Evolutionary conservation across 2,888 invertebrate genomes (phyloP), one percentile per base, ranked within the genome.

Genomic region (Acrobasis suavella): DNA sequence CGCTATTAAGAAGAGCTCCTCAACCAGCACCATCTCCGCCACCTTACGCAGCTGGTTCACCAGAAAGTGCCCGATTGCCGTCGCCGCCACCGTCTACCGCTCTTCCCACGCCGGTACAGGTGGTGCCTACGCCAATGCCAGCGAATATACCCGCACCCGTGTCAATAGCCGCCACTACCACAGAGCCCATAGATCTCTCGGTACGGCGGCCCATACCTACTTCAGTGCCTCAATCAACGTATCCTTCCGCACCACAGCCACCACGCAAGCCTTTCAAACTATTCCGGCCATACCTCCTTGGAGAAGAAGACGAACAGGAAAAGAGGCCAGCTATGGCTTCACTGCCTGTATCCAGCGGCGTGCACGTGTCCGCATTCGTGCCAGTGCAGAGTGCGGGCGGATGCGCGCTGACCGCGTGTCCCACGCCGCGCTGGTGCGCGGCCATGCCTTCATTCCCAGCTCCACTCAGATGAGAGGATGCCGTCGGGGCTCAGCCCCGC

Each of bases 261-360:
- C 81, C 87, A 55, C 91, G 92, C 72, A 95, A 94, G 83, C 95
- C 96, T 61, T 94, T 95, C 73, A 96, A 96, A 80, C 87, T 96
- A 50, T 96, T 96, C 86, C 95, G 96, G 78, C 96, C 96, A 39
- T 96, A 96, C 82, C 90, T 96, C 60, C 92, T 95, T 49, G 62
- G 50, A 67, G 96, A 95, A 74, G 94, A 95, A 52, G 92, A 94
- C 52, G 93, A 93, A 63, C 93, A 85, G 3, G 46, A 46, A 59
- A 92, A 80, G 68, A 76, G 83, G 68, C 86, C 87, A 17, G 78
- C 85, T 14, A 71, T 87, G 60, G 89, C 89, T 42, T 87, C 87
- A 14, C 74, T 88, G 69, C 89, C 89, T 5, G 88, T 87, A 64
- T 77, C 81, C 22, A 77, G 75, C 66, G 87, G 88, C 67, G 77